A percentile compares a stretch with the other conserved stretches of the same genome.
Evolutionary conservation across 2,797 vertebrate genomes (phyloP).

Genomic region (Sebastes diploproa): DNA sequence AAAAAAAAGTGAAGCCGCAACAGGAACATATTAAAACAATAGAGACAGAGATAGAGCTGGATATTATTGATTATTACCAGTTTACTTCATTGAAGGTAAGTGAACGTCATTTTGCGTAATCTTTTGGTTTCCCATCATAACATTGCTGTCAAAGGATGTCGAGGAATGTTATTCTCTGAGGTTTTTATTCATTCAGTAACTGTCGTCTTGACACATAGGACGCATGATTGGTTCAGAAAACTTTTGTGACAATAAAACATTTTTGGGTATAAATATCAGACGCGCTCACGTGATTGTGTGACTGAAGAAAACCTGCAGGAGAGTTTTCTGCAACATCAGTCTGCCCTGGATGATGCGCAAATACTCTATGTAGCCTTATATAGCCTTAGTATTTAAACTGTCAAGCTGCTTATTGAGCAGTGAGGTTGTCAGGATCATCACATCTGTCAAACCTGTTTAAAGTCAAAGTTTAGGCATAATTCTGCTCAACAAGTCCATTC

Average conservation of each 20-base stretch:
- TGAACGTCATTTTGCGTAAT: slow-evolving; percentile 37
- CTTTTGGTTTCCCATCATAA: neutral
- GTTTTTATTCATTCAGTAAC: neutral
- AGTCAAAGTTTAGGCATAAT: neutral
- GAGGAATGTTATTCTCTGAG: neutral
- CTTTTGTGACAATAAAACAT: slow-evolving; percentile 36
- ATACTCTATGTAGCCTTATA: neutral
- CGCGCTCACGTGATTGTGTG: neutral
- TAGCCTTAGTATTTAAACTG: neutral
- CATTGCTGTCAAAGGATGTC: slow-evolving; percentile 1
- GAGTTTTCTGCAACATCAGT: slow-evolving; percentile 22
- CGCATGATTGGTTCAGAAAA: slow-evolving; percentile 34
- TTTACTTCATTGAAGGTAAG: slow-evolving; percentile 72
- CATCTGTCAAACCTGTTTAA: neutral
- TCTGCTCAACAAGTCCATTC: slow-evolving; percentile 6
- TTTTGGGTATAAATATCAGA: neutral
- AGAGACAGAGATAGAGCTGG: slow-evolving; percentile 25
- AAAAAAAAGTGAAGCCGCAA: slow-evolving; percentile 47
- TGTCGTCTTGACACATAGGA: neutral
- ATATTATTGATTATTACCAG: slow-evolving; percentile 34
- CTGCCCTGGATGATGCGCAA: slow-evolving; percentile 11
- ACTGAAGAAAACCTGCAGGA: neutral
- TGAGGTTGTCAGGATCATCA: neutral
- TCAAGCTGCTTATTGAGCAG: neutral
- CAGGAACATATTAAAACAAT: slow-evolving; percentile 8